These are phyloP conservation scores for Diorhabda elongata DNA, from an alignment of 1,140 invertebrate genomes.

Conservation along the genomic window DNA sequence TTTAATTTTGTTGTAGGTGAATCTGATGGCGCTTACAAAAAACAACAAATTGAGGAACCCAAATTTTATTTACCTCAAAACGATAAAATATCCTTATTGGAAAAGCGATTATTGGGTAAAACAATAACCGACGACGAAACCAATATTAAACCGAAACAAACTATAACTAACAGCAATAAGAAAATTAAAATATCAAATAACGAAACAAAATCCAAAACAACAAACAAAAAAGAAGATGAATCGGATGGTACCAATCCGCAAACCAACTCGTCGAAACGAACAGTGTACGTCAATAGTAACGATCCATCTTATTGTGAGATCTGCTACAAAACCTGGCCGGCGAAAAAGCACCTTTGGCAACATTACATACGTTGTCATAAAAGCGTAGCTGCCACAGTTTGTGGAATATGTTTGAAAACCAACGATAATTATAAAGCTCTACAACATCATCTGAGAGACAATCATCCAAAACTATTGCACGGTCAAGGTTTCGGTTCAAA, in stretches of 20 bases:
- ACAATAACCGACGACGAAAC: constrained; percentile 25
- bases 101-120: constrained; percentile 37
- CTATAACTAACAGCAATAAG: not conserved
- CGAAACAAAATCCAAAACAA: not conserved
- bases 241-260: constrained; percentile 12
- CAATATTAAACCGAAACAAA: not conserved
- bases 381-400: constrained; percentile 55
- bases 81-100: constrained; percentile 36
- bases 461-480: constrained; percentile 51
- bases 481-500: constrained; percentile 54
- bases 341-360: constrained; percentile 61
- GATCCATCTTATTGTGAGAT: constrained; percentile 52
- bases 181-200: constrained; percentile 8
- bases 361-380: constrained; percentile 60
- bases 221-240: constrained; percentile 15
- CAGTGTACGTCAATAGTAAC: constrained; percentile 45
- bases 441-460: constrained; percentile 52
- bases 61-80: constrained; percentile 21
- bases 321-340: constrained; percentile 59
- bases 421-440: constrained; percentile 52
- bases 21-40: constrained; percentile 14
- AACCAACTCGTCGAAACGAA: constrained; percentile 40
- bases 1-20: constrained; percentile 8
- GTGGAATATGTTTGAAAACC: constrained; percentile 58
- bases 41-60: constrained; percentile 25